These are phyloP conservation scores for Andinoacara biseriatus DNA, from an alignment of 2,113 vertebrate species.

Conservation along the genomic window DNA sequence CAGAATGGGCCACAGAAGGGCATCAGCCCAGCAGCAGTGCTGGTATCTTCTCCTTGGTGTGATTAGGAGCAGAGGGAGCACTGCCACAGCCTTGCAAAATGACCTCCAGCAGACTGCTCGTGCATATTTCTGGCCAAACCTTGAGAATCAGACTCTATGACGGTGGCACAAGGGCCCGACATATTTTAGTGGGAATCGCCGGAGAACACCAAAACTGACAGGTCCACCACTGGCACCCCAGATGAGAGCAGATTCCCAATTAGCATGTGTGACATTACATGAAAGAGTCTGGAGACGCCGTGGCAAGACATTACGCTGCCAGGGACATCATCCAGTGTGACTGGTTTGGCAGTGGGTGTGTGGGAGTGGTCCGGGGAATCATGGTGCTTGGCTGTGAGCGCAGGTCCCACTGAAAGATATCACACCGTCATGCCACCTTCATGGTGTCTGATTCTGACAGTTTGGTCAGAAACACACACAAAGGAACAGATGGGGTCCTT, in stretches of 20 bases:
- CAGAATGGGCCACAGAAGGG: no score
- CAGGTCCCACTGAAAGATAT: neutral
- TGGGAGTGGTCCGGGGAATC: neutral
- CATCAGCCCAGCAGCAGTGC: neutral
- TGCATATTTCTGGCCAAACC: neutral
- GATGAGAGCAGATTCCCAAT: neutral
- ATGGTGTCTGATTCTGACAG: neutral
- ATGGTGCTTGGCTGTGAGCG: neutral
- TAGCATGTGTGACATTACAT: neutral
- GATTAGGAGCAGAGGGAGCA: neutral
- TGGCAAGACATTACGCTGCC: neutral
- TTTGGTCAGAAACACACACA: neutral
- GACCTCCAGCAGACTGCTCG: neutral
- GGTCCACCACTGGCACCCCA: neutral
- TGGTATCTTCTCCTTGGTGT: neutral
- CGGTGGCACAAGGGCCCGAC: neutral
- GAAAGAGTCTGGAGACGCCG: neutral
- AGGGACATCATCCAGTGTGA: neutral
- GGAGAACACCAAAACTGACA: neutral
- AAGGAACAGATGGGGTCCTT: neutral
- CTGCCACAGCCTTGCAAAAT: neutral
- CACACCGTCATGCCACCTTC: neutral
- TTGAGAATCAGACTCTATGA: neutral
- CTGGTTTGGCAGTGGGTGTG: neutral
- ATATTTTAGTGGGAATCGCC: neutral